These are phyloP conservation scores for Patella vulgata DNA, from an alignment of 1,140 invertebrate genomes.

Conservation along the genomic window DNA sequence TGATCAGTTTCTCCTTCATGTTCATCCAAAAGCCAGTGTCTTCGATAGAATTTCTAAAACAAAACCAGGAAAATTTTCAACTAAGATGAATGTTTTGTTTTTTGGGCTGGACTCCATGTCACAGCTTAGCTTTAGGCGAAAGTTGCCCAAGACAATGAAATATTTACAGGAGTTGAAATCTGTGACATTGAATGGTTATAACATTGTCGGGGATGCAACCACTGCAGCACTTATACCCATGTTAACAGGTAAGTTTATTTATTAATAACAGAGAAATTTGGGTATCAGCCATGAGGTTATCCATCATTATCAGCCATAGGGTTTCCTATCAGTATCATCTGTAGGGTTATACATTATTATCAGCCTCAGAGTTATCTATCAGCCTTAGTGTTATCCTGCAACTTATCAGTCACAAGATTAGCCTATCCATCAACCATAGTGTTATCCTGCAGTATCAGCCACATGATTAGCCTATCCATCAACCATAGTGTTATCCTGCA, in stretches of 20 bases:
- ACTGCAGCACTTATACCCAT: constrained; percentile 55
- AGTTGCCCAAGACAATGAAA: constrained; percentile 50
- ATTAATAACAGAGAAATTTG: too few species aligned
- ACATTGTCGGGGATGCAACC: constrained; percentile 60
- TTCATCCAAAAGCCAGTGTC: constrained; percentile 42
- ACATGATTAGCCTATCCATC: too few species aligned
- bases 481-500: too few species aligned
- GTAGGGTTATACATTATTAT: too few species aligned
- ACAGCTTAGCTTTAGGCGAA: constrained; percentile 51
- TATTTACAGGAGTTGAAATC: constrained; percentile 44
- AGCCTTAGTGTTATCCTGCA: too few species aligned
- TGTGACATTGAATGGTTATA: constrained; percentile 52
- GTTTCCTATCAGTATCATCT: too few species aligned
- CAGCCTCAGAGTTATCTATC: too few species aligned
- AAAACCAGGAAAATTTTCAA: neutral
- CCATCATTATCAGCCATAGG: too few species aligned
- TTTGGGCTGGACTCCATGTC: constrained; percentile 59
- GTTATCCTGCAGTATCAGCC: too few species aligned
- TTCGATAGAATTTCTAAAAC: constrained; percentile 37
- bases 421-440: too few species aligned
- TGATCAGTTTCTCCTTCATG: constrained; percentile 57
- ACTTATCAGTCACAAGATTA: too few species aligned
- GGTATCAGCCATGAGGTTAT: too few species aligned
- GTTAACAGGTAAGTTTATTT: constrained; percentile 45
- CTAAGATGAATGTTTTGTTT: constrained; percentile 50